These are phyloP conservation scores for Lithobius niger DNA, from an alignment of 1,140 invertebrate species.

Conservation along the genomic window DNA sequence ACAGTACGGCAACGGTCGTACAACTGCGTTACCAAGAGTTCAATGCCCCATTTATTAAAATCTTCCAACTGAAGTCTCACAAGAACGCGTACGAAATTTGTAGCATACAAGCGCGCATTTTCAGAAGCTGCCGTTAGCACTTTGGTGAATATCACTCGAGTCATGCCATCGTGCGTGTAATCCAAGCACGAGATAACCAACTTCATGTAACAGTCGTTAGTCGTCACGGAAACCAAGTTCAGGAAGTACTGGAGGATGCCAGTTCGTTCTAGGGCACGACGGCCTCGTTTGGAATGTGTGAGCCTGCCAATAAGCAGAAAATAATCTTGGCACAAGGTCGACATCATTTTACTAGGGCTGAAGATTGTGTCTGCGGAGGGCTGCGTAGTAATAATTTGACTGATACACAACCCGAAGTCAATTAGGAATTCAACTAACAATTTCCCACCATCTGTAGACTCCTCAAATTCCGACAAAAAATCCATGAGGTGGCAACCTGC, in stretches of 20 bases:
- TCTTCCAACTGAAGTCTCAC: slow-evolving; percentile 25
- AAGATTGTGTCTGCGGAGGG: slow-evolving; percentile 76
- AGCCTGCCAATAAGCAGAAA: slow-evolving; percentile 83
- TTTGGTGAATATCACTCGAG: slow-evolving; percentile 39
- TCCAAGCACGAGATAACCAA: slow-evolving; percentile 78
- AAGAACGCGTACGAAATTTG: slow-evolving; percentile 49
- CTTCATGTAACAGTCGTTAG: slow-evolving; percentile 84
- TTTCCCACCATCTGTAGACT: slow-evolving; percentile 38
- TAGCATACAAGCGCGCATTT: slow-evolving; percentile 70
- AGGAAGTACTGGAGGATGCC: slow-evolving; percentile 64
- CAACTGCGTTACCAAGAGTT: slow-evolving; percentile 63
- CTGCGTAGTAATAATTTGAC: slow-evolving; percentile 48
- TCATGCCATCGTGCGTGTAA: slow-evolving; percentile 55
- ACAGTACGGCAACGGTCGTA: slow-evolving; percentile 62
- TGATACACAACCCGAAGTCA: slow-evolving; percentile 62
- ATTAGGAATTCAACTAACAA: slow-evolving; percentile 60
- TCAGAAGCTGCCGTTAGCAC: slow-evolving; percentile 32
- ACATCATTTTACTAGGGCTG: slow-evolving; percentile 71
- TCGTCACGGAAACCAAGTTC: slow-evolving; percentile 61
- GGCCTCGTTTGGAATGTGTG: slow-evolving; percentile 55
- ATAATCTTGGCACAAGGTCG: slow-evolving; percentile 81
- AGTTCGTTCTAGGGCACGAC: slow-evolving; percentile 56
- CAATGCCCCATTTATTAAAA: slow-evolving; percentile 57
- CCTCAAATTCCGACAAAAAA: slow-evolving; percentile 46
- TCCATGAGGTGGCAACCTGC: slow-evolving; percentile 63